phyloP scores from a whole-genome alignment of 2,113 vertebrate genomes.

The Ictidomys tridecemlineatus region DNA sequence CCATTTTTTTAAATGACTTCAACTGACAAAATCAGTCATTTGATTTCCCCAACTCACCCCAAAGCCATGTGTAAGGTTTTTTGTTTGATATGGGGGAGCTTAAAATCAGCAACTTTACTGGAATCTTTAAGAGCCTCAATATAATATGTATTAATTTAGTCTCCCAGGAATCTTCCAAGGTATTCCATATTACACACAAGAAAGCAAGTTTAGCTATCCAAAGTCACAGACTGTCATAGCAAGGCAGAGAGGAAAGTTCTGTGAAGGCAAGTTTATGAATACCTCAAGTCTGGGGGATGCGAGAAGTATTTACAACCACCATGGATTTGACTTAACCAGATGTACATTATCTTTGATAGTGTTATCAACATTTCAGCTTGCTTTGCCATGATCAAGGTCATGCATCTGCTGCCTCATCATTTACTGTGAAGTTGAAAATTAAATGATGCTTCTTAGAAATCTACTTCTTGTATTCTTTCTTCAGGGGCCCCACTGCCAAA shows the following conservation, averaged over 20 bases:
- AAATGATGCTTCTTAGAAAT: not conserved
- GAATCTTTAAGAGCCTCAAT: not conserved
- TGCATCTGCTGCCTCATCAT: not conserved
- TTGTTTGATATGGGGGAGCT: not conserved
- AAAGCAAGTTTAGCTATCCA: not conserved
- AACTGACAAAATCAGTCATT: slow-evolving; percentile 14
- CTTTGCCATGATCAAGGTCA: not conserved
- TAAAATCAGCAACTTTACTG: not conserved
- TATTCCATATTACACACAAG: not conserved
- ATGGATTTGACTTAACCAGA: not conserved
- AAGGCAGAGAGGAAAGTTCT: slow-evolving; percentile 14
- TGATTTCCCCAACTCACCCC: not conserved
- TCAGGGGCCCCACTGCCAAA: not conserved
- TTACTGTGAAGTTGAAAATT: not conserved
- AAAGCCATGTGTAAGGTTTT: not conserved
- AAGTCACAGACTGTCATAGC: not conserved
- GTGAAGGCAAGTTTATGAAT: not conserved
- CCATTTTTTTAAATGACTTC: slow-evolving; percentile 7
- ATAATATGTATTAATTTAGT: not conserved
- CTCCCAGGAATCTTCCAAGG: not conserved
- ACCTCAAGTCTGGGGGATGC: not conserved
- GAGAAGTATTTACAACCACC: not conserved
- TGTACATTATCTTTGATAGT: not conserved
- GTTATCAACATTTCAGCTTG: not conserved
- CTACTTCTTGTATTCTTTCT: not conserved